Percentiles rank a stretch among this genome's conserved stretches.
Evolutionary conservation across 64 coral and sea anemone species (phyloP).

Genomic region (Porites australiensis): DNA sequence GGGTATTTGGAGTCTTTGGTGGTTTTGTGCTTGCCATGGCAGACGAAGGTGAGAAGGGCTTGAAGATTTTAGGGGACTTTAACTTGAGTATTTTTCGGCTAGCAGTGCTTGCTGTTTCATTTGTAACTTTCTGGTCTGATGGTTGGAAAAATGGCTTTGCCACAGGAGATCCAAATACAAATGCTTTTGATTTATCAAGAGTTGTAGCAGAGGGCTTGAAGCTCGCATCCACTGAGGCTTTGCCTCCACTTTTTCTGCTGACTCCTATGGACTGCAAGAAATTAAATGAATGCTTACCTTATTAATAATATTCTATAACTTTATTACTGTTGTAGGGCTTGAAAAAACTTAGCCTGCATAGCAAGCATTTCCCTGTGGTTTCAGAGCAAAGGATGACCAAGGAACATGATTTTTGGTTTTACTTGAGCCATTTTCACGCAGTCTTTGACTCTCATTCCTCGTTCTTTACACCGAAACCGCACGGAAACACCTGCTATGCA

Average conservation of each 20-base stretch:
- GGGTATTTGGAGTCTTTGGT: constrained; percentile 56
- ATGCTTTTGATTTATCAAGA: constrained; percentile 59
- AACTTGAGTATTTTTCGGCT: constrained; percentile 39
- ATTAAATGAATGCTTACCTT: neutral
- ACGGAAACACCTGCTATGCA: too few relatives aligned
- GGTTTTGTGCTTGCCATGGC: constrained; percentile 1
- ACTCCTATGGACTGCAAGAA: constrained; percentile 44
- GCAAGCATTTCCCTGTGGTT: too few relatives aligned
- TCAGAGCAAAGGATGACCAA: too few relatives aligned
- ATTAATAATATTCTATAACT: neutral
- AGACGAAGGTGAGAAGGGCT: constrained; percentile 11
- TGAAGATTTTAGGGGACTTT: constrained; percentile 68
- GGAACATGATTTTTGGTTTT: too few relatives aligned
- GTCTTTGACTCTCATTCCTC: too few relatives aligned
- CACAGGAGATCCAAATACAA: constrained; percentile 60
- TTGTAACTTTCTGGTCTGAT: neutral
- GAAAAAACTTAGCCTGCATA: too few relatives aligned
- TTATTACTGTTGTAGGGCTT: too few relatives aligned
- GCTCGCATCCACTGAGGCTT: neutral
- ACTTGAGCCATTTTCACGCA: too few relatives aligned
- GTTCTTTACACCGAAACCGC: too few relatives aligned
- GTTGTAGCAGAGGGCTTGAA: constrained; percentile 37
- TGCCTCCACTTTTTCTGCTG: constrained; percentile 11
- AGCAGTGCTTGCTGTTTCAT: constrained; percentile 7
- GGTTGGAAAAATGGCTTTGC: constrained; percentile 39